These are phyloP conservation scores for Cliona cf. orientalis DNA, from an alignment of 37 sponge, comb jelly and placozoan genomes.

Conservation along the genomic window DNA sequence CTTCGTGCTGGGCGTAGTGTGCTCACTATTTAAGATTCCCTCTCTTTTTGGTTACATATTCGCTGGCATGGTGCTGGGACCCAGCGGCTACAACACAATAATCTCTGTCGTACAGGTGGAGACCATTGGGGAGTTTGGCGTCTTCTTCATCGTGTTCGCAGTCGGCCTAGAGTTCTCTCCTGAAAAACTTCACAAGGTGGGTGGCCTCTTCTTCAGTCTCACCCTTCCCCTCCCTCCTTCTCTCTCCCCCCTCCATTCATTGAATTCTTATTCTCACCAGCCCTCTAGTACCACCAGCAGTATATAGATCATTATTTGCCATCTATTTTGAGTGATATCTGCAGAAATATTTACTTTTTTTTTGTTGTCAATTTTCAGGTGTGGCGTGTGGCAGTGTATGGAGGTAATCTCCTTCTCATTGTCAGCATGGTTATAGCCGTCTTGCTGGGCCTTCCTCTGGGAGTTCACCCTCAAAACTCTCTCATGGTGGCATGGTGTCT, in stretches of 20 bases:
- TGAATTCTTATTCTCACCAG: not conserved
- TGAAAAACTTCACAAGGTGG: slow-evolving; percentile 82
- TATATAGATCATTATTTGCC: not conserved
- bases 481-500: slow-evolving; percentile 86
- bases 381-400: slow-evolving; percentile 78
- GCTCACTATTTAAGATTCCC: slow-evolving; percentile 66
- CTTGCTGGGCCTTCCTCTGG: slow-evolving; percentile 46
- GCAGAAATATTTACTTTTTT: no score
- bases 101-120: slow-evolving; percentile 75
- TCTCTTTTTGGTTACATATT: slow-evolving; percentile 87
- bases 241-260: not conserved
- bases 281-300: not conserved
- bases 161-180: slow-evolving; percentile 92
- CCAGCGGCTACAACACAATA: slow-evolving; percentile 77
- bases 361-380: no score
- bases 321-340: not conserved
- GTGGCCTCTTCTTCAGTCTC: not conserved
- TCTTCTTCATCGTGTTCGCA: slow-evolving; percentile 86
- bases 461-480: slow-evolving; percentile 51
- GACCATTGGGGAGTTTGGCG: slow-evolving; percentile 94
- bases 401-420: slow-evolving; percentile 53
- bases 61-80: slow-evolving; percentile 89
- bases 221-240: not conserved
- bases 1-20: slow-evolving; percentile 60
- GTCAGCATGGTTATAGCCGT: slow-evolving; percentile 32